phyloP scores from a whole-genome alignment of 1,140 invertebrate genomes.

The Procambarus virginalis region DNA sequence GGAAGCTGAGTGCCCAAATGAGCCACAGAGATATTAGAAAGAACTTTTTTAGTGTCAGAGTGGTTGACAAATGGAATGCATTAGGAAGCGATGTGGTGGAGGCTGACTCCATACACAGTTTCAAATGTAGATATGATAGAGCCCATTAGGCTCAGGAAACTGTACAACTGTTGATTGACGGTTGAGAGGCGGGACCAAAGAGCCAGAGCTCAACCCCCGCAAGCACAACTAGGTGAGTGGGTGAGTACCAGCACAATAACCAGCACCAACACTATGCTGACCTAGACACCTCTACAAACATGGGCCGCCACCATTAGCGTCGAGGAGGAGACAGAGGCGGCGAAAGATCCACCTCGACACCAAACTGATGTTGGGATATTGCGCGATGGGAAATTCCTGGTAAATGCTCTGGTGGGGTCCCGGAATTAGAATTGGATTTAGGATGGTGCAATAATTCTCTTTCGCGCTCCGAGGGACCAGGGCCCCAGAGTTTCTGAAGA shows the following conservation, averaged over 20 bases:
- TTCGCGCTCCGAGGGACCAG: neutral
- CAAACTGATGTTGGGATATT: neutral
- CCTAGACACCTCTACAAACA: neutral
- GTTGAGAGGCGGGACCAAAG: too few relatives aligned
- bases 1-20: too few relatives aligned
- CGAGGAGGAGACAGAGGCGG: neutral
- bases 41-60: too few relatives aligned
- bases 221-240: too few relatives aligned
- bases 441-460: conserved; percentile 17
- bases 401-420: conserved; percentile 1
- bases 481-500: conserved; percentile 1
- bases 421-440: conserved; percentile 18
- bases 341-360: neutral
- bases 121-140: too few relatives aligned
- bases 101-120: too few relatives aligned
- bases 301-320: neutral
- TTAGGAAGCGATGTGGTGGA: too few relatives aligned
- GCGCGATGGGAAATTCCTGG: conserved; percentile 8
- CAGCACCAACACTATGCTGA: neutral
- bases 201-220: too few relatives aligned
- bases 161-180: too few relatives aligned
- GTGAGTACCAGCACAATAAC: neutral
- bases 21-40: too few relatives aligned
- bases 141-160: too few relatives aligned
- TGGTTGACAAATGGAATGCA: too few relatives aligned